These are phyloP conservation scores for Isurus oxyrinchus DNA, from an alignment of 2,113 vertebrate genomes.

Conservation along the genomic window DNA sequence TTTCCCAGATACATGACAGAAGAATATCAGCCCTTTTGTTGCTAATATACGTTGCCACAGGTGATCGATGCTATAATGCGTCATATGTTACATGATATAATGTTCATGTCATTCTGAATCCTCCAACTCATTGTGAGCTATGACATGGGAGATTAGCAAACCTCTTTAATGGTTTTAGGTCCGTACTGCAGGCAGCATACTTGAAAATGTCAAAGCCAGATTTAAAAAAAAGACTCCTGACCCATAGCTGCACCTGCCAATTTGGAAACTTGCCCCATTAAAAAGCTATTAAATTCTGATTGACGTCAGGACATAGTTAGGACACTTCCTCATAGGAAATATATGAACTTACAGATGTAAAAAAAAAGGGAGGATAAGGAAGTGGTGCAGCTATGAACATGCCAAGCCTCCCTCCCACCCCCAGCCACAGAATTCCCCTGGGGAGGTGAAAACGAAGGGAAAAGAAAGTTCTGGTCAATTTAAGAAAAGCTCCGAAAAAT, in stretches of 20 bases:
- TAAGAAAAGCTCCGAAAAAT: neutral
- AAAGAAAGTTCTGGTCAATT: neutral
- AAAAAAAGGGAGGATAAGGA: neutral
- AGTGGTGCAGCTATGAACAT: neutral
- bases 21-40: neutral
- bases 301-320: slow-evolving; percentile 13
- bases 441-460: neutral
- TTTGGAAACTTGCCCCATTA: neutral
- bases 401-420: neutral
- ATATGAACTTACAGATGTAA: neutral
- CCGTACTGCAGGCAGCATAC: neutral
- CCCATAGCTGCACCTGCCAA: neutral
- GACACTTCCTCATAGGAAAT: neutral
- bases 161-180: neutral
- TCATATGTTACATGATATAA: neutral
- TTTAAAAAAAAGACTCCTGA: neutral
- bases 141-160: neutral
- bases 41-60: neutral
- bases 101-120: neutral
- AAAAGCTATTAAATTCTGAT: neutral
- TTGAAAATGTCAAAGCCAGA: neutral
- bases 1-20: neutral
- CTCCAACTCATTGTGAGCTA: neutral
- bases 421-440: neutral
- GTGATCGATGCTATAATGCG: neutral